Conservation (phyloP, 2,888 invertebrate genomes). For the Argyra leucocephala region DNA sequence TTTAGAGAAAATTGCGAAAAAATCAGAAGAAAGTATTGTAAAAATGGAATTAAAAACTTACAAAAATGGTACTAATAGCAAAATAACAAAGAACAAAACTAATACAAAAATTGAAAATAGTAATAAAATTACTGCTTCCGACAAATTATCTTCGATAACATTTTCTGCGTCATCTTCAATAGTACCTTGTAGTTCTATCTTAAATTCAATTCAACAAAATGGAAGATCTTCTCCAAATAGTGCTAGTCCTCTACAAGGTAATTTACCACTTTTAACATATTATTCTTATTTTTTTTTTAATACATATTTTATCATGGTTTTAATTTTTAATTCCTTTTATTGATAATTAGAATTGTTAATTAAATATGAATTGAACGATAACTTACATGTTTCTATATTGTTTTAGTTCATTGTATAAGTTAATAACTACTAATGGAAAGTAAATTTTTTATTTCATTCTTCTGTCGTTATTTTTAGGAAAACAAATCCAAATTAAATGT, state of each 20-base stretch:
- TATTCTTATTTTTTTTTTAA: too few relatives aligned
- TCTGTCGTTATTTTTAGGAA: too few relatives aligned
- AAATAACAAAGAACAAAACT: neutral
- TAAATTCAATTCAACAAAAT: constrained; percentile 1
- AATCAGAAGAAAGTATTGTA: neutral
- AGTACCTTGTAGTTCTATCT: neutral
- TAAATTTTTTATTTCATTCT: too few relatives aligned
- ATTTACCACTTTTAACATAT: neutral
- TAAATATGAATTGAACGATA: too few relatives aligned
- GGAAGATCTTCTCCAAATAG: neutral
- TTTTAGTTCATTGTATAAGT: too few relatives aligned
- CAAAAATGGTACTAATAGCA: neutral
- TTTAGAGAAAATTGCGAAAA: neutral
- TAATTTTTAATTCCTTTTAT: too few relatives aligned
- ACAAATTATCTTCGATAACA: neutral
- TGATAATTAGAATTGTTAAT: too few relatives aligned
- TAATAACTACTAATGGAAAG: too few relatives aligned
- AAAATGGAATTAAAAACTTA: neutral
- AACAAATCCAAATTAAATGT: too few relatives aligned
- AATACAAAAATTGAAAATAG: neutral
- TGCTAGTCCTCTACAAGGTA: constrained; percentile 5
- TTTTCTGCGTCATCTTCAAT: neutral
- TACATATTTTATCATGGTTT: too few relatives aligned
- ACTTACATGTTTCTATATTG: too few relatives aligned
- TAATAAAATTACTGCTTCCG: neutral